Conservation (phyloP, 1,140 invertebrate genomes). For the Drosophila asahinai region DNA sequence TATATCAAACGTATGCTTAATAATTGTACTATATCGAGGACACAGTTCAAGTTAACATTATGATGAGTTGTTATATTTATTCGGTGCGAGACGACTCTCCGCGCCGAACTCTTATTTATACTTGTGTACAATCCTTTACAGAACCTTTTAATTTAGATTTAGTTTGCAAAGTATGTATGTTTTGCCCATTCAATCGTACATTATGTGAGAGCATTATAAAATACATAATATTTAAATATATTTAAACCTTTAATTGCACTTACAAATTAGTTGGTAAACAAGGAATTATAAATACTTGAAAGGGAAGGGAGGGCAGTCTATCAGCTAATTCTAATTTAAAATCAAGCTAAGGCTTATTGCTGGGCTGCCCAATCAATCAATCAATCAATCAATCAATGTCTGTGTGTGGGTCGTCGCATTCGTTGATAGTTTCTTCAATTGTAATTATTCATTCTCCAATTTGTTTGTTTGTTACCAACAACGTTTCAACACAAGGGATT, state of each 20-base stretch:
- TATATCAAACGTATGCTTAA: conserved; percentile 35
- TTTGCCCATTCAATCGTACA: conserved; percentile 51
- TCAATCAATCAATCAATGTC: conserved; percentile 3
- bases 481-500: conserved; percentile 80
- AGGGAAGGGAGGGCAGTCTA: not conserved
- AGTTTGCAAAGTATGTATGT: conserved; percentile 44
- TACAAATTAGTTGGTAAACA: conserved; percentile 69
- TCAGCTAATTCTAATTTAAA: no score
- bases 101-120: conserved; percentile 54
- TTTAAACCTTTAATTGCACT: conserved; percentile 54
- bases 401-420: conserved; percentile 20
- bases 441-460: conserved; percentile 42
- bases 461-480: conserved; percentile 36
- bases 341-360: not conserved
- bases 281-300: conserved; percentile 1
- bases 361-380: conserved; percentile 8
- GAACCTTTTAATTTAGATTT: conserved; percentile 44
- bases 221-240: conserved; percentile 69
- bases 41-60: conserved; percentile 84
- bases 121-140: conserved; percentile 44
- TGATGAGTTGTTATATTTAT: conserved; percentile 74
- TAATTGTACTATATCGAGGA: conserved; percentile 74
- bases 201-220: conserved; percentile 68
- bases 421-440: conserved; percentile 28
- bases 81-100: conserved; percentile 13